A percentile compares a stretch with the other conserved stretches of the same genome.
phyloP scores from a whole-genome alignment of 2,888 invertebrate species.

The Phortica magna region DNA sequence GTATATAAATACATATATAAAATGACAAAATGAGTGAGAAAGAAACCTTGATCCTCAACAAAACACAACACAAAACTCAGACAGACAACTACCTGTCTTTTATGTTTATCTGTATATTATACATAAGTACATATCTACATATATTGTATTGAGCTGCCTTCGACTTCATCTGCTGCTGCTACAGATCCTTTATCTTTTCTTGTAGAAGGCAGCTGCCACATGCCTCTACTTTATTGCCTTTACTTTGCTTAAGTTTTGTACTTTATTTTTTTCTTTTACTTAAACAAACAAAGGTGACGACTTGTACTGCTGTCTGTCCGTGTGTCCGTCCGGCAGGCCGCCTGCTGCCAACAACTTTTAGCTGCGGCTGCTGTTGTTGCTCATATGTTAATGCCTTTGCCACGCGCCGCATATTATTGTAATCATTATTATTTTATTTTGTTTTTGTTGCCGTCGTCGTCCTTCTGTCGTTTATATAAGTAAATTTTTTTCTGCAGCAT shows the following conservation, averaged over 20 bases:
- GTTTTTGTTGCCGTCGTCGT: slow-evolving; percentile 40
- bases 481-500: slow-evolving; percentile 11
- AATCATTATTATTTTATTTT: slow-evolving; percentile 58
- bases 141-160: not conserved
- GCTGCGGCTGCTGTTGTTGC: slow-evolving; percentile 52
- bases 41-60: not conserved
- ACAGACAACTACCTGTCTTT: slow-evolving; percentile 14
- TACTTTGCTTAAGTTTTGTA: slow-evolving; percentile 12
- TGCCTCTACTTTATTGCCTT: slow-evolving; percentile 52
- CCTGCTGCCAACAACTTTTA: slow-evolving; percentile 42
- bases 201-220: slow-evolving; percentile 69
- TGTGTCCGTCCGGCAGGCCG: slow-evolving; percentile 21
- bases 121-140: slow-evolving; percentile 40
- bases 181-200: slow-evolving; percentile 23
- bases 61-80: not conserved
- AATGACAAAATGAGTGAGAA: not conserved
- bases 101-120: not conserved
- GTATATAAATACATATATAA: not conserved
- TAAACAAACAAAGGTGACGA: slow-evolving; percentile 52
- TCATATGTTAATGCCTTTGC: slow-evolving; percentile 52
- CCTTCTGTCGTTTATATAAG: slow-evolving; percentile 51
- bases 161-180: slow-evolving; percentile 17
- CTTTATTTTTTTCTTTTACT: slow-evolving; percentile 32
- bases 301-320: not conserved
- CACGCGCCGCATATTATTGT: slow-evolving; percentile 75